phyloP scores from a whole-genome alignment of 1,140 invertebrate species.

The Eulimnadia texana region DNA sequence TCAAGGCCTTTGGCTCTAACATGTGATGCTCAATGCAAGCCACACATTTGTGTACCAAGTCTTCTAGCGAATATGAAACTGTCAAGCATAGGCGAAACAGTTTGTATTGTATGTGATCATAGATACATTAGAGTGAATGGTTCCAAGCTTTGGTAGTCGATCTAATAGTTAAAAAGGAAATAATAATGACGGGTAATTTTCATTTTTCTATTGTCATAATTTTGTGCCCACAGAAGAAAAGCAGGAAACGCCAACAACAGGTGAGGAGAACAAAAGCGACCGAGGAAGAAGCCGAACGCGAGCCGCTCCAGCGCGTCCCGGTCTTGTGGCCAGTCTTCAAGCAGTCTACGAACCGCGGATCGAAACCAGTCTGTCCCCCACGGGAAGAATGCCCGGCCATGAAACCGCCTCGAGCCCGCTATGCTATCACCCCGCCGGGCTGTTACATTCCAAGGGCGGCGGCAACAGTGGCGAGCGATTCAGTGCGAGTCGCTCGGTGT shows the following conservation, averaged over 20 bases:
- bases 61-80: too few species aligned
- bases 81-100: too few species aligned
- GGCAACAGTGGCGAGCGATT: background rate
- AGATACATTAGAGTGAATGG: too few species aligned
- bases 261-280: background rate
- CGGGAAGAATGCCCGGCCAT: background rate
- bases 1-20: too few species aligned
- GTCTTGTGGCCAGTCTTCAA: slow-evolving; percentile 3
- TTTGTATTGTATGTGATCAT: too few species aligned
- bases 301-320: background rate
- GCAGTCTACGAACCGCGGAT: slow-evolving; percentile 9
- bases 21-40: too few species aligned
- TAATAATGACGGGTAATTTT: too few species aligned
- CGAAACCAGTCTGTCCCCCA: background rate
- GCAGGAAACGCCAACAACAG: background rate
- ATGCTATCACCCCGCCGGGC: background rate
- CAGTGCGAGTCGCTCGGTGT: slow-evolving; percentile 6
- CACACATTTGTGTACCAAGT: too few species aligned
- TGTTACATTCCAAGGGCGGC: background rate
- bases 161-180: too few species aligned
- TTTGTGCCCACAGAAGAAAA: background rate
- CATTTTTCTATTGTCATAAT: too few species aligned
- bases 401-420: slow-evolving; percentile 6
- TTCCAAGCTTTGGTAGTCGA: too few species aligned
- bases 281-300: background rate